phyloP scores from a whole-genome alignment of 2,797 vertebrate species.

The Sebastes jordani region DNA sequence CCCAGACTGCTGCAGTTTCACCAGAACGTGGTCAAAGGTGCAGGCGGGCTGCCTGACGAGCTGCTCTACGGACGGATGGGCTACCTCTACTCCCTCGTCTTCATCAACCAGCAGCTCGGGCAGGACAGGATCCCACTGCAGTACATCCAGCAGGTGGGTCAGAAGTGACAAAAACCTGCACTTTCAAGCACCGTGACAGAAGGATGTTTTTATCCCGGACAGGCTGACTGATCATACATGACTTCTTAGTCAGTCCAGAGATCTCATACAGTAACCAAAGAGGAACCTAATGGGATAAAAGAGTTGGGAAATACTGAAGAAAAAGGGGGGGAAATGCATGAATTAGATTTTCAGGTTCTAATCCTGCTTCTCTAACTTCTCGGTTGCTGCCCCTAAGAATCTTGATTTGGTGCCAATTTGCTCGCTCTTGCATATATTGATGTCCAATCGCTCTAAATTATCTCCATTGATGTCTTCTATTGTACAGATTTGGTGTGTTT shows the following conservation, averaged over 20 bases:
- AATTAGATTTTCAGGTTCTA: background rate
- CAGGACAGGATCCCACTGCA: constrained; percentile 88
- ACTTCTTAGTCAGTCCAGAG: too few species aligned
- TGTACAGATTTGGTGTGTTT: constrained; percentile 7
- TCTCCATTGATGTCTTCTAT: constrained; percentile 9
- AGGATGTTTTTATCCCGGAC: background rate
- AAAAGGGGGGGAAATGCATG: background rate
- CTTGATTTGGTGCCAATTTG: background rate
- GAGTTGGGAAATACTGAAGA: background rate
- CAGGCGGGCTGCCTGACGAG: constrained; percentile 88
- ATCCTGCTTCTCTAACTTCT: background rate
- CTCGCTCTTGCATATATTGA: background rate
- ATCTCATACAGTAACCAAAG: background rate
- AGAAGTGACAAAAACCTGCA: too few species aligned
- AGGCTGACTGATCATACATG: background rate
- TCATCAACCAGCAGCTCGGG: constrained; percentile 92
- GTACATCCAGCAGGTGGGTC: constrained; percentile 91
- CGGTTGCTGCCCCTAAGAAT: background rate
- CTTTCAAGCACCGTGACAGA: background rate
- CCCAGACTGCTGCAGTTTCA: constrained; percentile 89
- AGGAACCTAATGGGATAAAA: background rate
- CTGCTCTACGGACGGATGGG: constrained; percentile 93
- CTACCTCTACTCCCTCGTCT: constrained; percentile 90
- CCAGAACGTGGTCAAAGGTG: constrained; percentile 78
- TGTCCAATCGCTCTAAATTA: constrained; percentile 2